A percentile compares a stretch with the other conserved stretches of the same genome.
These are phyloP conservation scores for Gadopsis marmoratus DNA, from an alignment of 2,797 vertebrate species.

Conservation along the genomic window DNA sequence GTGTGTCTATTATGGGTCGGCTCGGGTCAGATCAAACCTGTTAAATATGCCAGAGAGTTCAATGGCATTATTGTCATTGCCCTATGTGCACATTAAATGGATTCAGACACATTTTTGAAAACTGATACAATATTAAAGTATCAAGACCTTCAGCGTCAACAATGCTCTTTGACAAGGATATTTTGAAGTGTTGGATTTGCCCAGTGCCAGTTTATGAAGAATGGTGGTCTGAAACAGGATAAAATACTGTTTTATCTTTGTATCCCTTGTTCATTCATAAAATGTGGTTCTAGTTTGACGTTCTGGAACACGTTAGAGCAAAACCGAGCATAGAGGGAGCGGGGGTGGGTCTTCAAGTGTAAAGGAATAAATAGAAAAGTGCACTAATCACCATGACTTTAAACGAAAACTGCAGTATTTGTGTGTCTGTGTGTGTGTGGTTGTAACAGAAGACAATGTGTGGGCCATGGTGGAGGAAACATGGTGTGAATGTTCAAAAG, in stretches of 20 bases:
- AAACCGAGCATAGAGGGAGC: constrained; percentile 37
- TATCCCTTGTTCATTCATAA: constrained; percentile 75
- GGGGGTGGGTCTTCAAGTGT: constrained; percentile 50
- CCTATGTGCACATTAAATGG: no score
- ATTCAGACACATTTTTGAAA: constrained; percentile 14
- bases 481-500: constrained; percentile 67
- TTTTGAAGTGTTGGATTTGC: constrained; percentile 62
- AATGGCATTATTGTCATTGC: no score
- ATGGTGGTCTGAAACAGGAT: constrained; percentile 67
- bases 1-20: no score
- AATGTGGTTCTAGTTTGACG: constrained; percentile 79
- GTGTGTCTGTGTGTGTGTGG: constrained; percentile 29
- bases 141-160: neutral
- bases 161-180: constrained; percentile 51
- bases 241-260: constrained; percentile 75
- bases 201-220: constrained; percentile 55
- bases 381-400: constrained; percentile 71
- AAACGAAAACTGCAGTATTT: constrained; percentile 47
- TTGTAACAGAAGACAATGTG: constrained; percentile 65
- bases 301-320: constrained; percentile 79
- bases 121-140: constrained; percentile 20
- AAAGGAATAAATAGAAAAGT: constrained; percentile 65
- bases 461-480: constrained; percentile 59
- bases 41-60: no score
- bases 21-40: no score